These are phyloP conservation scores for Anoplius nigerrimus DNA, from an alignment of 2,888 invertebrate species.

Conservation along the genomic window DNA sequence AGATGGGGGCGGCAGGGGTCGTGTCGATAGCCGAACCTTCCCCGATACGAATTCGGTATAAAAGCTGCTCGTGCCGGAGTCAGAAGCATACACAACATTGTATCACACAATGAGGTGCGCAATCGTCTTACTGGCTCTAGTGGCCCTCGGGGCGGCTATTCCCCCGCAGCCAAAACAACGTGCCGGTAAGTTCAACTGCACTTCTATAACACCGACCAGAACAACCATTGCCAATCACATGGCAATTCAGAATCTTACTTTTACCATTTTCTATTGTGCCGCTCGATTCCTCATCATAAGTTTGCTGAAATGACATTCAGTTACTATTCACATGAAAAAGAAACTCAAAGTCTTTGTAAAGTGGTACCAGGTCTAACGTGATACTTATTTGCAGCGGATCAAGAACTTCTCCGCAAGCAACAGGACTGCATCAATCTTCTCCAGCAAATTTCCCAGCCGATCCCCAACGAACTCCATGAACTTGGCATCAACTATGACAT, in stretches of 20 bases:
- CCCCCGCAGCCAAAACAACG: conserved; percentile 55
- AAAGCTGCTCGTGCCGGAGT: conserved; percentile 54
- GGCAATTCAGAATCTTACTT: not conserved
- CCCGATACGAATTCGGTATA: conserved; percentile 69
- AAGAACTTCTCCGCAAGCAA: conserved; percentile 78
- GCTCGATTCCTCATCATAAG: not conserved
- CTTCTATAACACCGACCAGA: conserved; percentile 23
- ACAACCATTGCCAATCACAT: not conserved
- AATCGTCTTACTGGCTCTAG: conserved; percentile 68
- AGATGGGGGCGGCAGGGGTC: conserved; percentile 46
- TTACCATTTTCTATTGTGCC: not conserved
- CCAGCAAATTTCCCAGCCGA: conserved; percentile 81
- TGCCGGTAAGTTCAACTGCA: conserved; percentile 67
- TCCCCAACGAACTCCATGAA: conserved; percentile 77
- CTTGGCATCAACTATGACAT: conserved; percentile 79
- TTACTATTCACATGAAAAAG: not conserved
- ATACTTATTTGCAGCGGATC: conserved; percentile 75
- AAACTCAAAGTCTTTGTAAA: too few species aligned
- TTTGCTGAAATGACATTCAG: not conserved
- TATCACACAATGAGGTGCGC: conserved; percentile 68
- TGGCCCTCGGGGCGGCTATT: conserved; percentile 65
- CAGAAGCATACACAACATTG: conserved; percentile 63
- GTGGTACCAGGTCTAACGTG: conserved; percentile 32
- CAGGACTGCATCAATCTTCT: conserved; percentile 72
- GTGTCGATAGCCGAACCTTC: conserved; percentile 58